These are phyloP conservation scores for Chionodraco myersi DNA, from an alignment of 2,113 vertebrate genomes.

Conservation along the genomic window DNA sequence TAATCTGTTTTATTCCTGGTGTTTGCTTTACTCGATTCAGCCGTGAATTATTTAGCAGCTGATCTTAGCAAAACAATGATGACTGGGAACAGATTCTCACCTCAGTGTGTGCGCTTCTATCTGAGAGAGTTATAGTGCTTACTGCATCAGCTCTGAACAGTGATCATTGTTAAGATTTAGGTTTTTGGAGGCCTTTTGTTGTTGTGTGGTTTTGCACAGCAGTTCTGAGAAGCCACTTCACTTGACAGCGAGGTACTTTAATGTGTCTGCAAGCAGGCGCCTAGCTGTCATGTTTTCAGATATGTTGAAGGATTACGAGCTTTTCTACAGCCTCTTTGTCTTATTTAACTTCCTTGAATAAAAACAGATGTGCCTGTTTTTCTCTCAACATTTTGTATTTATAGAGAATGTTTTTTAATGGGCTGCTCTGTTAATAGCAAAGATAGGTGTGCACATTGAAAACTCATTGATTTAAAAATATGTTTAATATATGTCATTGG, in stretches of 20 bases:
- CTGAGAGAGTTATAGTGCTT: not conserved
- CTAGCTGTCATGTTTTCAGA: not conserved
- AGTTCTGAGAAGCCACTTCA: not conserved
- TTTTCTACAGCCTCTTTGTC: not conserved
- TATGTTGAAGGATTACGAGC: not conserved
- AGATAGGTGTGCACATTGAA: too few species aligned
- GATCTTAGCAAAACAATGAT: slow-evolving; percentile 40
- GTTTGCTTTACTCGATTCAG: slow-evolving; percentile 2
- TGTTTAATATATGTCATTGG: not conserved
- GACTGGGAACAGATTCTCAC: slow-evolving; percentile 29
- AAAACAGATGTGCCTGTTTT: too few species aligned
- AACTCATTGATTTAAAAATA: not conserved
- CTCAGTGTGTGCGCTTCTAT: not conserved
- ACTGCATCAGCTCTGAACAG: not conserved
- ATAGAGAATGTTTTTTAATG: not conserved
- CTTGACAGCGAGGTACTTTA: not conserved
- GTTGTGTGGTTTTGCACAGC: not conserved
- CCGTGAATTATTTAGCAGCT: slow-evolving; percentile 50
- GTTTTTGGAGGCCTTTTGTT: not conserved
- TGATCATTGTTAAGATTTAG: not conserved
- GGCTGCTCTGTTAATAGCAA: not conserved
- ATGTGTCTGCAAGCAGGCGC: not conserved
- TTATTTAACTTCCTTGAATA: too few species aligned
- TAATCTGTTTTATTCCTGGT: slow-evolving; percentile 2
- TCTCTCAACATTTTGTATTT: too few species aligned